Evolutionary conservation across 2,113 vertebrate species (phyloP).

Genomic region (Myanophis thanlyinensis): DNA sequence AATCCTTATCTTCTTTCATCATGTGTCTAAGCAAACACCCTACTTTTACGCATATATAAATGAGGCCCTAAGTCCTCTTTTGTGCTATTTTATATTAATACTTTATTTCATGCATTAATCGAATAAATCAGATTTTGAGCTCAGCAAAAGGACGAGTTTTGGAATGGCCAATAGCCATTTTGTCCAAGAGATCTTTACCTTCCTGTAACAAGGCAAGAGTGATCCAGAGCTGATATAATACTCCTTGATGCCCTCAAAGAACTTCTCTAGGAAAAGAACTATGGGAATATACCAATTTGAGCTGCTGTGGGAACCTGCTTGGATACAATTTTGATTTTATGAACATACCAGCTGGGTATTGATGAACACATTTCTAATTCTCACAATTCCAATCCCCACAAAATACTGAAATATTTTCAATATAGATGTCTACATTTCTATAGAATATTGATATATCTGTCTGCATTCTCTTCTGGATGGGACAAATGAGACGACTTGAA

Average conservation of each 20-base stretch:
- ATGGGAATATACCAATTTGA: neutral
- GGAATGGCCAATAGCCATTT: neutral
- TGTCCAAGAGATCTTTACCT: neutral
- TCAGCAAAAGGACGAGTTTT: neutral
- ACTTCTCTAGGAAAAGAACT: neutral
- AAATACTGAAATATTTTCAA: neutral
- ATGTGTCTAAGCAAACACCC: neutral
- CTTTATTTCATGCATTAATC: neutral
- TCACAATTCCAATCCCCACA: neutral
- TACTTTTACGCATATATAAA: neutral
- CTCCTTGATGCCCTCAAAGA: neutral
- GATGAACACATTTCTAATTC: neutral
- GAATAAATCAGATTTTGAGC: neutral
- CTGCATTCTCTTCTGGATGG: neutral
- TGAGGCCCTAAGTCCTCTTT: neutral
- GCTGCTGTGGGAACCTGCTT: neutral
- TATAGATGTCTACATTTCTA: too few relatives aligned
- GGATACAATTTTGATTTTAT: neutral
- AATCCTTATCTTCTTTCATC: neutral
- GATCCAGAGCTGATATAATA: neutral
- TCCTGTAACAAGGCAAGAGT: neutral
- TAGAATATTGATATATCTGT: too few relatives aligned
- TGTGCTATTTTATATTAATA: neutral
- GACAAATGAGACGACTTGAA: neutral
- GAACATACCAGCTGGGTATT: neutral